Percentiles rank a stretch among this genome's conserved stretches.
Evolutionary conservation across 2,797 vertebrate genomes (phyloP).

Genomic region (Tympanoctomys barrerae): DNA sequence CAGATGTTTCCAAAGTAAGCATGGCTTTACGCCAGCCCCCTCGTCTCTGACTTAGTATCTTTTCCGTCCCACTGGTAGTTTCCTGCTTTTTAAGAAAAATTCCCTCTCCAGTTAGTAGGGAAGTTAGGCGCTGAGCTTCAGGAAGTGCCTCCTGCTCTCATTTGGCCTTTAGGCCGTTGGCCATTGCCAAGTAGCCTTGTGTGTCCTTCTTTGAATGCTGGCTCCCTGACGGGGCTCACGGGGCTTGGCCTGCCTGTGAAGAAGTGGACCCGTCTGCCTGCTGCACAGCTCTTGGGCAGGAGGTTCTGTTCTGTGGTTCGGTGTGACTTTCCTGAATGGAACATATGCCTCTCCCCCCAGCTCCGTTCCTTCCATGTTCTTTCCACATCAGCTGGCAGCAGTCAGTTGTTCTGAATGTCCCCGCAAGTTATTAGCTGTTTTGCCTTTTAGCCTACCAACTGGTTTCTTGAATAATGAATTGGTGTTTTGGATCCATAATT

Average conservation of each 20-base stretch:
- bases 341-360: neutral
- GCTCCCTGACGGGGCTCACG: neutral
- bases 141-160: neutral
- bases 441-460: neutral
- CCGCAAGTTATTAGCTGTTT: conserved; percentile 62
- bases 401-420: conserved; percentile 42
- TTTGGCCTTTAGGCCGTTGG: neutral
- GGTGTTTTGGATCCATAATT: conserved; percentile 49
- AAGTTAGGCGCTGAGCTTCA: neutral
- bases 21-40: neutral
- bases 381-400: conserved; percentile 54
- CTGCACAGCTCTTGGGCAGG: neutral
- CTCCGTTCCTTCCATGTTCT: conserved; percentile 33
- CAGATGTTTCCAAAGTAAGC: neutral
- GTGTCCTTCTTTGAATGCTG: neutral
- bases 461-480: conserved; percentile 28
- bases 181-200: neutral
- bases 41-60: neutral
- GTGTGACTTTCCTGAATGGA: conserved; percentile 64
- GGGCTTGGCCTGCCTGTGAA: neutral
- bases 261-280: neutral
- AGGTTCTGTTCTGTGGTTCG: conserved; percentile 48
- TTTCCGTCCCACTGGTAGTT: neutral
- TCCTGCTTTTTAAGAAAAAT: conserved; percentile 27
- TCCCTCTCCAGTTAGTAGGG: neutral